Conservation (phyloP, 2,888 invertebrate genomes). For the Trypoxylon attenuatum region DNA sequence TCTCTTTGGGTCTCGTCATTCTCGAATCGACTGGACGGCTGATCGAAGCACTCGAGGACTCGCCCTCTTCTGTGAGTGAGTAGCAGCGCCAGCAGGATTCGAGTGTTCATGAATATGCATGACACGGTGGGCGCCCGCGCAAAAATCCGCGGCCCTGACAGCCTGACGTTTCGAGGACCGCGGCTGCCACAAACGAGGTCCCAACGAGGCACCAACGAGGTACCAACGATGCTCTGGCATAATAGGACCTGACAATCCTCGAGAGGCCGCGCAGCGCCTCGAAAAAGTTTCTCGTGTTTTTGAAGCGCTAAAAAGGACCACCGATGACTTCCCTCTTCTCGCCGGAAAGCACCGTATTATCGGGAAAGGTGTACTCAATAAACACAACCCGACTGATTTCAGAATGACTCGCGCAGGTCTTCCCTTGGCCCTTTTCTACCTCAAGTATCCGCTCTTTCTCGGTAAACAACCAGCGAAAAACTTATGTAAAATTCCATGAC, state of each 20-base stretch:
- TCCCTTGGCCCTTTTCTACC: not conserved
- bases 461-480: too few species aligned
- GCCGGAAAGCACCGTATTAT: constrained; percentile 25
- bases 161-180: constrained; percentile 58
- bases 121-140: constrained; percentile 52
- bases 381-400: constrained; percentile 3
- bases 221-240: constrained; percentile 50
- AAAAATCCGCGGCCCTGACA: constrained; percentile 60
- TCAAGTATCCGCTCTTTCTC: not conserved
- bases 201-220: too few species aligned
- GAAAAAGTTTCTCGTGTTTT: constrained; percentile 25
- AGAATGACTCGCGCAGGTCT: too few species aligned
- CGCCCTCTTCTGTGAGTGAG: not conserved
- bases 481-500: too few species aligned
- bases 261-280: constrained; percentile 37
- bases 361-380: constrained; percentile 4
- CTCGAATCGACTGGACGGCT: constrained; percentile 41
- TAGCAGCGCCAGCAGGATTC: constrained; percentile 10
- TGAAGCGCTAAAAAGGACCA: constrained; percentile 16
- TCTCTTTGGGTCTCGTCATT: constrained; percentile 39
- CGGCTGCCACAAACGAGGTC: constrained; percentile 32
- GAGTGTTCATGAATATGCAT: constrained; percentile 63
- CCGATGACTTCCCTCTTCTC: constrained; percentile 17
- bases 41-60: constrained; percentile 48
- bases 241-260: constrained; percentile 51